Evolutionary conservation across 2,797 vertebrate genomes (phyloP).

Genomic region (Sternarchorhynchus goeldii): DNA sequence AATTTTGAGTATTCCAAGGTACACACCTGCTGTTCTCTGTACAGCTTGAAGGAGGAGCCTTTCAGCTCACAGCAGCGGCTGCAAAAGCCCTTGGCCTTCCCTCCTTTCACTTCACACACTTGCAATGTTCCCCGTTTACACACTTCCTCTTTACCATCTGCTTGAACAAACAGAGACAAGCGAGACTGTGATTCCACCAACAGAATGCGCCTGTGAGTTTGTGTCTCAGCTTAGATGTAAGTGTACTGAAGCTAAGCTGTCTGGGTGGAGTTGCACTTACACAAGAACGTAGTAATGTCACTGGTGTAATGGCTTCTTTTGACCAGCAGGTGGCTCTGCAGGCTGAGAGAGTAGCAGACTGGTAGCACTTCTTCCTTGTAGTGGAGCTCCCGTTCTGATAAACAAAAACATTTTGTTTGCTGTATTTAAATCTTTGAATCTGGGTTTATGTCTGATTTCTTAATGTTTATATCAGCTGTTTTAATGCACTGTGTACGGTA

Average conservation of each 20-base stretch:
- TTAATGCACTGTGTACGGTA: no score
- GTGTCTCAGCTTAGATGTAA: no score
- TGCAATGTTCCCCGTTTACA: conserved; percentile 78
- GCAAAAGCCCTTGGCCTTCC: conserved; percentile 73
- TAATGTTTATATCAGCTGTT: no score
- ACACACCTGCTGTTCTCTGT: conserved; percentile 78
- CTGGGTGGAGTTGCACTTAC: conserved; percentile 58
- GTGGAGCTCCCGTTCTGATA: conserved; percentile 79
- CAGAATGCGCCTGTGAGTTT: no score
- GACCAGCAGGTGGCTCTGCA: conserved; percentile 75
- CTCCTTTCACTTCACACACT: conserved; percentile 75
- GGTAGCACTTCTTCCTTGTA: conserved; percentile 78
- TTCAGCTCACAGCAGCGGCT: conserved; percentile 80
- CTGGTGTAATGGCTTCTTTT: conserved; percentile 77
- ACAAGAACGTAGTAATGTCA: conserved; percentile 74
- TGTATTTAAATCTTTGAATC: no score
- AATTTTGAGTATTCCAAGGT: no score
- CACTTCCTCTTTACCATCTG: conserved; percentile 74
- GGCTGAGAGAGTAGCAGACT: conserved; percentile 71
- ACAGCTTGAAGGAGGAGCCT: conserved; percentile 73
- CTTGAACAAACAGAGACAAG: neutral
- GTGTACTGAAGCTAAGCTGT: neutral
- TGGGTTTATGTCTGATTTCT: no score
- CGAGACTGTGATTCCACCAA: no score
- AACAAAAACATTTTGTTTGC: neutral